Evolutionary conservation across 1,140 invertebrate genomes (phyloP), one percentile per base, ranked within the genome.

Genomic region (Dendroctonus ponderosae): DNA sequence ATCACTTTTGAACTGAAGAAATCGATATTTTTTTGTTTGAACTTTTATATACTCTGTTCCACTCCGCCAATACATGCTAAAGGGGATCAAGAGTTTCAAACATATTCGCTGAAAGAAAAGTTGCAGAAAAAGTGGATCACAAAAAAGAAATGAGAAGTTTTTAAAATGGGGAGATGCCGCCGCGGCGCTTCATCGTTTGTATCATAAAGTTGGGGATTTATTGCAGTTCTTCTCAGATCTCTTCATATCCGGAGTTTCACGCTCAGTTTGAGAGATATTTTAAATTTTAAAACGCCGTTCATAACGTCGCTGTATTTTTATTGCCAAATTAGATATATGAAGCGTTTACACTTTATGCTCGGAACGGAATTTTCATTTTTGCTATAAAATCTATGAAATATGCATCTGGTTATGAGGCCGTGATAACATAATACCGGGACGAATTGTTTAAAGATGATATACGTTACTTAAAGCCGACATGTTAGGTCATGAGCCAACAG

Each of bases 211-310:
- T 62, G 60, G 40, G 49, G 38, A 62, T 62, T 62, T 62, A 62
- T 62, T 51, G 40, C 60, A 62, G 14, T 62, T 62, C 60, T 62
- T 62, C 49, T 52, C 60, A 62, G 60, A 62, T 62, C 60, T 62
- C 60, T 62, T 62, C 60, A 62, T 62, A 62, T 62, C 60, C 60
- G 60, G 60, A 62, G 60, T 62, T 62, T 62, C 60, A 62, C 60
- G 60, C 60, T 62, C 60, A 52, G 60, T 62, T 62, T 62, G 60
- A 62, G 60, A 62, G 60, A 62, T 62, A 62, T 62, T 62, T 62
- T 62, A 62, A 51, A 62, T 52, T 62, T 62, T 62, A 62, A 62
- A 62, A 62, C 49, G 48, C 48, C 44, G 48, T 46, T 62, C 60
- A 52, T 52, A 26, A 46, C 46, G 58, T 58, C 58, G 60, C 60